Base-by-base conservation (phyloP, 2,888 invertebrate species). In the Ochropleura plecta region DNA sequence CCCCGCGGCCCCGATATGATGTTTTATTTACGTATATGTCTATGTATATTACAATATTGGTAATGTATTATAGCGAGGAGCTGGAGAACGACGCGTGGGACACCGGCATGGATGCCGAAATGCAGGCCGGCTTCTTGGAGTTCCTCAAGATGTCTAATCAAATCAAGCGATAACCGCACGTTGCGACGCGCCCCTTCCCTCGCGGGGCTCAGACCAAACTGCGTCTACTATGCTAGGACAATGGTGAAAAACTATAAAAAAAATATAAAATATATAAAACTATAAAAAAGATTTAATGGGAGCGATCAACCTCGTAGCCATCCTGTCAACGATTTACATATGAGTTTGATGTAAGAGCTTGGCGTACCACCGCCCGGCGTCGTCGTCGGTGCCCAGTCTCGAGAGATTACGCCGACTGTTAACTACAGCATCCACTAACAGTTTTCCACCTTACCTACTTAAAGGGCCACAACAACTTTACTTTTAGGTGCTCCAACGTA, bases 71-170 rank as follows among this genome's bases (percentile, higher is more conserved):
- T 90, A 96, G 96, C 76, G 96, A 96, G 88, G 96, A 96, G 88
- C 87, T 96, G 81, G 95, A 96, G 85, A 96, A 95, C 88, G 96
- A 96, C 66, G 94, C 95, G 49, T 96, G 96, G 96, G 96, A 96
- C 84, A 95, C 96, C 3, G 96, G 96, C 78, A 96, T 96, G 96
- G 96, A 96, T 86, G 94, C 94, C 4, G 96, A 96, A 88, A 96
- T 96, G 95, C 96, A 95, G 76, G 96, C 94, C 12, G 96, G 96
- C 79, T 96, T 95, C 92, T 92, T 96, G 80, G 96, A 96, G 90
- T 96, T 96, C 91, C 94, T 96, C 87, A 95, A 95, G 91, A 95
- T 96, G 90, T 96, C 96, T 82, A 96, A 96, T 88, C 96, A 96
- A 91, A 96, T 96, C 89, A 96, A 96, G 88, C 96, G 96, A 96